A percentile compares a stretch with the other conserved stretches of the same genome.
phyloP scores from a whole-genome alignment of 2,888 invertebrate species.

The Caenorhabditis afra region DNA sequence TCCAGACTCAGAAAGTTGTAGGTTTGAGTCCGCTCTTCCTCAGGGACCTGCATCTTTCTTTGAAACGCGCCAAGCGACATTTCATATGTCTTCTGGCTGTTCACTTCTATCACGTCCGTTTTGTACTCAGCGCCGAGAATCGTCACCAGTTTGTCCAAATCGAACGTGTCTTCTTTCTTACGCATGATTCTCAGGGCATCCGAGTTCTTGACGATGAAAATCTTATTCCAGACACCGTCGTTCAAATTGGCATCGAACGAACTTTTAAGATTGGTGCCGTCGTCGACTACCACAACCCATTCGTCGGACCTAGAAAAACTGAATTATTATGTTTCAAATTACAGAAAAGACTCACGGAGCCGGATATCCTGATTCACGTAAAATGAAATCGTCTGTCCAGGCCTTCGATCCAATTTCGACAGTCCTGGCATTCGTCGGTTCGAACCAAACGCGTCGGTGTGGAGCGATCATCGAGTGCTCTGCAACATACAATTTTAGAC shows the following conservation, averaged over 20 bases:
- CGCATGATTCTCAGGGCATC: too few species aligned
- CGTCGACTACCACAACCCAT: too few species aligned
- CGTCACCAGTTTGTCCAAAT: conserved; percentile 59
- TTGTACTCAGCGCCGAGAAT: conserved; percentile 60
- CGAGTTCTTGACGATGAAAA: conserved; percentile 67
- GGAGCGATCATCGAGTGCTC: too few species aligned
- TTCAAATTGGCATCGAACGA: neutral
- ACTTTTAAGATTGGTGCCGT: neutral
- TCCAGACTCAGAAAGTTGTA: neutral
- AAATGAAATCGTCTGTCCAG: too few species aligned
- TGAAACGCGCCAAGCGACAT: conserved; percentile 88
- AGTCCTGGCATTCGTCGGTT: too few species aligned
- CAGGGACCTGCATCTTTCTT: conserved; percentile 4
- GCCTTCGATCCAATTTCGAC: too few species aligned
- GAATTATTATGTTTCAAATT: too few species aligned
- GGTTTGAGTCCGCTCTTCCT: neutral
- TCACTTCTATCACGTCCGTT: conserved; percentile 83
- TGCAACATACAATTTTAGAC: neutral
- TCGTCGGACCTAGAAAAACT: too few species aligned
- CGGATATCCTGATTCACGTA: too few species aligned
- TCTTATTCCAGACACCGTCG: neutral
- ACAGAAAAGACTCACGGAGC: too few species aligned
- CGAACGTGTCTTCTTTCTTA: conserved; percentile 65
- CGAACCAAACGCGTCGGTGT: too few species aligned
- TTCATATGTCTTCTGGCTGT: conserved; percentile 87